Conservation (phyloP, 1,140 invertebrate genomes). For the Lucilia sericata region DNA sequence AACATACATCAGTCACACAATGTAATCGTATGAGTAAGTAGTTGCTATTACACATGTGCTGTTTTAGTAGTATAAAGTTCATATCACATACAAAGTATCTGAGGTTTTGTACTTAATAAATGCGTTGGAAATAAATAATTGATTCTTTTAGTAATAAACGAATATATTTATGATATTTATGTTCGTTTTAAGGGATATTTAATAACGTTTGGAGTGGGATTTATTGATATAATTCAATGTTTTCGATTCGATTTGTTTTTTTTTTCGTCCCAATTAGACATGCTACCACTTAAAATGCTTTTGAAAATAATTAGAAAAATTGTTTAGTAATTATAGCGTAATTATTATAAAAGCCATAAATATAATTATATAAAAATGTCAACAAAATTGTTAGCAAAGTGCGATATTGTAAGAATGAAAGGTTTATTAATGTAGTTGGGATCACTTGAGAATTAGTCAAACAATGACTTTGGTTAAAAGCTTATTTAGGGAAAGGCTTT, state of each 20-base stretch:
- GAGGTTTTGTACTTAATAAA: background rate
- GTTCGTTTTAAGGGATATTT: background rate
- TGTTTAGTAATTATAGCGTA: constrained; percentile 1
- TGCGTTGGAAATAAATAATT: background rate
- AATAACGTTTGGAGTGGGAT: background rate
- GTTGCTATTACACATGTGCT: background rate
- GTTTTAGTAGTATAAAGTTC: background rate
- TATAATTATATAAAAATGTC: constrained; percentile 27
- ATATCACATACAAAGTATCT: background rate
- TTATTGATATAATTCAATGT: background rate
- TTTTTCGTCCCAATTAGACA: background rate
- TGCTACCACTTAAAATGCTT: constrained; percentile 26
- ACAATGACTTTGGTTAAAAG: too few relatives aligned
- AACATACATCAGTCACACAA: background rate
- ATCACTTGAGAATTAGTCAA: too few relatives aligned
- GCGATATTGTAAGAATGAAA: background rate
- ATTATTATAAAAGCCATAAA: constrained; percentile 25
- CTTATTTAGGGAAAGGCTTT: too few relatives aligned
- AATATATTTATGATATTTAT: constrained; percentile 9
- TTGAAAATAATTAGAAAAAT: constrained; percentile 10
- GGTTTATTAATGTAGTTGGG: too few relatives aligned
- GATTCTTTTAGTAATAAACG: background rate
- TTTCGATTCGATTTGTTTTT: background rate
- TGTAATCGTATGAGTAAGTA: background rate
- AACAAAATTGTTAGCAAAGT: constrained; percentile 27